Evolutionary conservation across 2,113 vertebrate genomes (phyloP).

Genomic region (Hiodon tergisus): DNA sequence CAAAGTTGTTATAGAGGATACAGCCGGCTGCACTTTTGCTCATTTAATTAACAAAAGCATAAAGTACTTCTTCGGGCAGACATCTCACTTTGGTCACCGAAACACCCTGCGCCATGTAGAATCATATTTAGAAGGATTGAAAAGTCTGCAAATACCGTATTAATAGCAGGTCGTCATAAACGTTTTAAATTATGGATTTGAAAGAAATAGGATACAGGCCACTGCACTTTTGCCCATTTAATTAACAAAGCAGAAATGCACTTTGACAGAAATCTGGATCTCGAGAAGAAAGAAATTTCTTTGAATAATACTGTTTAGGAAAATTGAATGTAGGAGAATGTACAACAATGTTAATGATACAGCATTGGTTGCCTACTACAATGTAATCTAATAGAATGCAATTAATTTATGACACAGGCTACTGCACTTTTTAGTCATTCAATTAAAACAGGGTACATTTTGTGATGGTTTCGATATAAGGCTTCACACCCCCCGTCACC

Average conservation of each 20-base stretch:
- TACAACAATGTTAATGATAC: slow-evolving; percentile 72
- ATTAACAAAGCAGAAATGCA: slow-evolving; percentile 64
- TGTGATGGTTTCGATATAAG: slow-evolving; percentile 54
- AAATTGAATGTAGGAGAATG: slow-evolving; percentile 76
- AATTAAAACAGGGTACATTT: slow-evolving; percentile 67
- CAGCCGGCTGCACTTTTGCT: slow-evolving; percentile 75
- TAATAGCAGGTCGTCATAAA: slow-evolving; percentile 63
- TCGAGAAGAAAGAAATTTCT: slow-evolving; percentile 52
- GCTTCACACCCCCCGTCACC: slow-evolving; percentile 40
- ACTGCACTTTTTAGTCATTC: slow-evolving; percentile 70
- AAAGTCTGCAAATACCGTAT: slow-evolving; percentile 53
- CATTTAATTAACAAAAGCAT: slow-evolving; percentile 84
- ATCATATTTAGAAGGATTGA: slow-evolving; percentile 61
- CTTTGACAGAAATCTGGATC: slow-evolving; percentile 59
- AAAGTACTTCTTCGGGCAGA: slow-evolving; percentile 63
- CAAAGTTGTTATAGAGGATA: slow-evolving; percentile 75
- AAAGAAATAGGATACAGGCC: slow-evolving; percentile 68
- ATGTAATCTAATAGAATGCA: slow-evolving; percentile 73
- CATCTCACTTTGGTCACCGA: slow-evolving; percentile 52
- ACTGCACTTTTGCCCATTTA: slow-evolving; percentile 67
- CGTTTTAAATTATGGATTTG: slow-evolving; percentile 64
- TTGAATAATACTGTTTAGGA: slow-evolving; percentile 64
- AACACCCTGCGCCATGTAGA: slow-evolving; percentile 52
- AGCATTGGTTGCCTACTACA: slow-evolving; percentile 57
- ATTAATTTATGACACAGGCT: slow-evolving; percentile 78